These are phyloP conservation scores for Ia io DNA, from an alignment of 2,113 vertebrate species.

Conservation along the genomic window DNA sequence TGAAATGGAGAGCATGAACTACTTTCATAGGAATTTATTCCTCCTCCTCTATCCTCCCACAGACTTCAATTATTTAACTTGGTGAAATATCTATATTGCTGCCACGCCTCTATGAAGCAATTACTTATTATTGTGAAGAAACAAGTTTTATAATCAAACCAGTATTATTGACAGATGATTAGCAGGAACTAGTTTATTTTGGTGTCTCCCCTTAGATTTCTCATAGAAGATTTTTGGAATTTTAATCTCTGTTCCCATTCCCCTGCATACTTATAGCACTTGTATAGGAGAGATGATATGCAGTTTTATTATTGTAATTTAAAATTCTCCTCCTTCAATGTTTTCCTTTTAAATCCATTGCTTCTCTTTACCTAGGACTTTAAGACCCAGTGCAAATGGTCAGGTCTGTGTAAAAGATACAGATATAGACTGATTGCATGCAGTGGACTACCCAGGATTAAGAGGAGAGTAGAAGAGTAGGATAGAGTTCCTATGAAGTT, in stretches of 20 bases:
- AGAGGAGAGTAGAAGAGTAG: background rate
- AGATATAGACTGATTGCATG: background rate
- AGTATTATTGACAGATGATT: conserved; percentile 22
- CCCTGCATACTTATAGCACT: background rate
- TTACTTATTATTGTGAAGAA: conserved; percentile 45
- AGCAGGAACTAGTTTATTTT: conserved; percentile 50
- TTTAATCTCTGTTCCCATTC: conserved; percentile 47
- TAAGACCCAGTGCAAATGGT: conserved; percentile 8
- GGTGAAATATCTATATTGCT: conserved; percentile 48
- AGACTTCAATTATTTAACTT: conserved; percentile 39
- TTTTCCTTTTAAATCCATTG: conserved; percentile 13
- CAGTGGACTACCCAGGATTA: background rate
- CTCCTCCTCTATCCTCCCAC: background rate
- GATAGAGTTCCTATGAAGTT: background rate
- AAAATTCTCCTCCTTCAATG: conserved; percentile 30
- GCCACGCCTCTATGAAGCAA: conserved; percentile 47
- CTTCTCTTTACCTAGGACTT: conserved; percentile 27
- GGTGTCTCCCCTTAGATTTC: conserved; percentile 7
- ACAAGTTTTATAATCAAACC: conserved; percentile 27
- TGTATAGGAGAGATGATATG: background rate
- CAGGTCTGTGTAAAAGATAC: background rate
- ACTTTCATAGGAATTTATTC: conserved; percentile 62
- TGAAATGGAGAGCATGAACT: conserved; percentile 63
- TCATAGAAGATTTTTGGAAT: conserved; percentile 23
- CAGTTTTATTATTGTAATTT: conserved; percentile 40